Percentiles rank a stretch among this genome's conserved stretches.
phyloP scores from a whole-genome alignment of 2,888 invertebrate genomes.

The Zootermopsis nevadensis region DNA sequence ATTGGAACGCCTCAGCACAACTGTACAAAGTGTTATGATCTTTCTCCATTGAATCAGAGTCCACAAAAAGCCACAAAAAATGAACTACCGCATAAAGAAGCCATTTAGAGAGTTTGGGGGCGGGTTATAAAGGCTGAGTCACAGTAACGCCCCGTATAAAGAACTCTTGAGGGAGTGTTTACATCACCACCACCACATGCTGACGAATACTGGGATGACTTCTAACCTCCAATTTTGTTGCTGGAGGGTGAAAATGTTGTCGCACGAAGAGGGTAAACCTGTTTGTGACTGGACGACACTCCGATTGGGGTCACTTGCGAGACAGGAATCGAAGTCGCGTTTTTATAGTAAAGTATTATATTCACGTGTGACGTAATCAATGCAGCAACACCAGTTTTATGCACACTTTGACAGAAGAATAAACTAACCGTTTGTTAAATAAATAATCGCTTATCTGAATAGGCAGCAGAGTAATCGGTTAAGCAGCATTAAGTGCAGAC shows the following conservation, averaged over 20 bases:
- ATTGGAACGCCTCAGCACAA: neutral
- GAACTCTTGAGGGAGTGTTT: slow-evolving; percentile 21
- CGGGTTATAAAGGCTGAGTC: slow-evolving; percentile 22
- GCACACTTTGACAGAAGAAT: too few relatives aligned
- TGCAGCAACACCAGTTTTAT: too few relatives aligned
- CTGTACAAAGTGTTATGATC: neutral
- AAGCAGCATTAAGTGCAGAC: too few relatives aligned
- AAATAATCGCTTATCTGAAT: too few relatives aligned
- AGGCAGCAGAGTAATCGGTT: too few relatives aligned
- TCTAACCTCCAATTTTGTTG: slow-evolving; percentile 4
- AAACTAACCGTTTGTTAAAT: too few relatives aligned
- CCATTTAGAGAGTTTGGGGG: slow-evolving; percentile 20
- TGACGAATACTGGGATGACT: slow-evolving; percentile 27
- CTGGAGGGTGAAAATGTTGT: neutral
- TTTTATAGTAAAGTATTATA: too few relatives aligned
- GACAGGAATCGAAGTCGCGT: too few relatives aligned
- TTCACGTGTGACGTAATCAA: too few relatives aligned
- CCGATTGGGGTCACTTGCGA: too few relatives aligned
- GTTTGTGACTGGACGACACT: too few relatives aligned
- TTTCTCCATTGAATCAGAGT: neutral
- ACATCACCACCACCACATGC: slow-evolving; percentile 19
- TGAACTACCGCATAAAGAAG: neutral
- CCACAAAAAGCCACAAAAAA: neutral
- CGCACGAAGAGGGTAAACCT: neutral
- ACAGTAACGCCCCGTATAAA: slow-evolving; percentile 14